phyloP scores from a whole-genome alignment of 2,113 vertebrate species.

The Mesembrinibis cayennensis region DNA sequence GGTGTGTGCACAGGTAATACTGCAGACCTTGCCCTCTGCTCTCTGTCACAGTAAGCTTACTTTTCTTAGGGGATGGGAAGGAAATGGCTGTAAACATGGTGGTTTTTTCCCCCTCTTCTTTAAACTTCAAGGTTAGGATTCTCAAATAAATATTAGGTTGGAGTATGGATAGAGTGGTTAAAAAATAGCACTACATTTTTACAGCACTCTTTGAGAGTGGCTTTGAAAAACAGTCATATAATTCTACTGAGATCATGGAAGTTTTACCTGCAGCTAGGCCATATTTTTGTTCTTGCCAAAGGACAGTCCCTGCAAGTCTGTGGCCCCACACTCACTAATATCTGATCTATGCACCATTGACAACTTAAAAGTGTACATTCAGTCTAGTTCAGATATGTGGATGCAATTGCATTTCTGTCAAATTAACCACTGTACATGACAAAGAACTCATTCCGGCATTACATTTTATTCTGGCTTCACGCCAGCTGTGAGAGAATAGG shows the following conservation, averaged over 20 bases:
- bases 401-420: background rate
- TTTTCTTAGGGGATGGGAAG: background rate
- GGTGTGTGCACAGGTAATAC: background rate
- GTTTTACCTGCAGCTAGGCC: background rate
- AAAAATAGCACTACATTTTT: constrained; percentile 4
- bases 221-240: background rate
- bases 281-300: background rate
- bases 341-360: background rate
- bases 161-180: background rate
- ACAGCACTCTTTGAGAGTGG: background rate
- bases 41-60: background rate
- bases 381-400: background rate
- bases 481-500: background rate
- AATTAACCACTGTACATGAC: background rate
- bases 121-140: constrained; percentile 24
- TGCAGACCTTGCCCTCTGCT: constrained; percentile 17
- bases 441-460: background rate
- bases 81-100: background rate
- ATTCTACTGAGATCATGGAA: background rate
- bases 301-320: background rate
- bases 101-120: background rate
- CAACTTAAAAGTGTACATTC: background rate
- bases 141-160: background rate
- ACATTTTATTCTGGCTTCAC: background rate
- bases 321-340: background rate